Base-by-base conservation (phyloP, 2,113 vertebrate genomes). In the Ameiurus melas region DNA sequence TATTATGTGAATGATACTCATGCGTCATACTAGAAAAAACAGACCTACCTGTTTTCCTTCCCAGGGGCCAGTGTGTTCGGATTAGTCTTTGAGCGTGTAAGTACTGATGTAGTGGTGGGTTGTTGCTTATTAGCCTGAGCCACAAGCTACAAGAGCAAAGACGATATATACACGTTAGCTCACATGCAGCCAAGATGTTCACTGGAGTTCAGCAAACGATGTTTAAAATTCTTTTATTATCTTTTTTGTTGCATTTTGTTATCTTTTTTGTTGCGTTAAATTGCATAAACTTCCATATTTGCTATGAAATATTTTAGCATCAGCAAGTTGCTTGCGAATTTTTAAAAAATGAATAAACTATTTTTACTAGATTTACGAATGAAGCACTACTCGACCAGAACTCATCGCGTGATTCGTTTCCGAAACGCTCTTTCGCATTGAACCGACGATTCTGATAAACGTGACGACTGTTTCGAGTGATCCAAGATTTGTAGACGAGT, bases 41-140 rank as follows among this genome's bases (percentile, higher is more conserved):
- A 19, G 58, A 47, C 83, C 87, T 47, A 95, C 93, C 93, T 85
- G 89, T 89, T 92, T 87, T 90, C 75, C 55, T 91, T 94, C n/a
- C 91, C 91, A 30, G 60, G 7, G 22, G 57, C 16, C 47, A 30
- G 19, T 55, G 86, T 71, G n/a, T 86, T 84, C 43, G 85, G 53
- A 39, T 57, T 25, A 51, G 86, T 13, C 14, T 64, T 88, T n/a
- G 88, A 27, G 2, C 30, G 36, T 30, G 87, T 80, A 2, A 81
- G 83, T 4, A 83, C 19, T 17, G 64, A 73, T 7, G 85, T 84
- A 77, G 55, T 36, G 1, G 84, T 27, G 7, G 73, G 6, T 64
- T 90, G 92, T 80, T 93, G 94, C 30, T 39, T 47, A 55, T 94
- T 93, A 83, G 89, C 66, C 89, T 93, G 93, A 47, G 93, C 90